Evolutionary conservation across 2,113 vertebrate species (phyloP), one percentile per base, ranked within the genome.

Genomic region (Catharus bicknelli): DNA sequence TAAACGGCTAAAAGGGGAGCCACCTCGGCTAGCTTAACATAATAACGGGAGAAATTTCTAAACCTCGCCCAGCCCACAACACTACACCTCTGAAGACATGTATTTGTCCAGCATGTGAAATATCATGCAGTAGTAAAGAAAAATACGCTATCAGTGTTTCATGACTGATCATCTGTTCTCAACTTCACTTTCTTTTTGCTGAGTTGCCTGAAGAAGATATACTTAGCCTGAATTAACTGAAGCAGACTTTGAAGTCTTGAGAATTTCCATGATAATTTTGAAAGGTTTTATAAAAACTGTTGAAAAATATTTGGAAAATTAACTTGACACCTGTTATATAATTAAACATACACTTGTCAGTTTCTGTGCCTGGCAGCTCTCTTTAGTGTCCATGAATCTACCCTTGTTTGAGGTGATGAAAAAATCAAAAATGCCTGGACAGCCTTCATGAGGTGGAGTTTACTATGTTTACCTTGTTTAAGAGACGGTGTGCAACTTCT

Each of bases 291-390:
- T 84, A 93, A 38, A 38, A 93, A 51, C 66, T 85, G 4, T 61
- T n/a, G 68, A 63, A 92, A 91, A 90, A 86, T 66, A 70, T 70
- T 85, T 81, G 81, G 74, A 61, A 91, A 94, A 77, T 50, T 27
- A 54, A n/a, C 21, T 77, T 80, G 48, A 59, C 30, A 7, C 64
- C 80, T 88, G 55, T 63, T 95, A 48, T 80, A 38, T 84, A 93
- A 27, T 84, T 88, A 88, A 95, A 45, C 22, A 21, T 79, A 25
- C 9, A 5, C 32, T 82, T 75, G 40, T 67, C 68, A 81, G 43
- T 80, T 40, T 69, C 51, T 1, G 0, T 40, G 48, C 48, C 69
- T 89, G 48, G 77, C 72, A 78, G 23, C 16, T 67, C 42, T 51
- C 16, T 68, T 38, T 32, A 42, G 43, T 43, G 61, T 78, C 61